Evolutionary conservation across 2,113 vertebrate genomes (phyloP).

Genomic region (Nibea coibor): DNA sequence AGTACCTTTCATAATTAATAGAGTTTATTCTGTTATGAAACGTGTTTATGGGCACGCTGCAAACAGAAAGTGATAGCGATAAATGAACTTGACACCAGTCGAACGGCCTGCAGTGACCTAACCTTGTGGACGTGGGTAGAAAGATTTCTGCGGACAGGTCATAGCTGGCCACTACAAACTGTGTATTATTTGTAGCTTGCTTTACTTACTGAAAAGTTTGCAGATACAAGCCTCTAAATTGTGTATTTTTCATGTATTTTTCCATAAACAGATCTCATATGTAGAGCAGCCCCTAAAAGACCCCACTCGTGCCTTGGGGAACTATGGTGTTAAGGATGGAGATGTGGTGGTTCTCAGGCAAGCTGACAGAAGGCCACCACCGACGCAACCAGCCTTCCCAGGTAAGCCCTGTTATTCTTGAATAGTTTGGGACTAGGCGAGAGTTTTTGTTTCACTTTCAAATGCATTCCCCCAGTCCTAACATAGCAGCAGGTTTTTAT

Average conservation of each 20-base stretch:
- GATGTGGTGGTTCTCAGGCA: constrained; percentile 96
- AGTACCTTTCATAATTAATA: background rate
- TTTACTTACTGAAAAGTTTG: background rate
- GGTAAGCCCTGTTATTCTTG: constrained; percentile 31
- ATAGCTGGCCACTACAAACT: background rate
- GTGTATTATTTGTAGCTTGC: background rate
- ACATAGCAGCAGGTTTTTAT: background rate
- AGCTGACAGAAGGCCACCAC: constrained; percentile 85
- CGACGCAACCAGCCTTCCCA: constrained; percentile 79
- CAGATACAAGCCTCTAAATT: background rate
- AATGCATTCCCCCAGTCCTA: background rate
- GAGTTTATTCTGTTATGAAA: background rate
- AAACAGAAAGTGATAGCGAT: background rate
- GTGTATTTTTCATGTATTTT: constrained; percentile 18
- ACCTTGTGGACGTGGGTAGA: background rate
- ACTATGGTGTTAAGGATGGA: constrained; percentile 96
- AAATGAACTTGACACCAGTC: background rate
- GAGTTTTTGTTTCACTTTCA: background rate
- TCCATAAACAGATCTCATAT: constrained; percentile 88
- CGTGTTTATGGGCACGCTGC: background rate
- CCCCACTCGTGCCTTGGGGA: constrained; percentile 92
- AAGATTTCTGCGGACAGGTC: background rate
- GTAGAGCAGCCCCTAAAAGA: constrained; percentile 92
- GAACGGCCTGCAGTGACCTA: background rate
- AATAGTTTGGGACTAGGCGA: background rate